Evolutionary conservation across 2,888 invertebrate species (phyloP), one percentile per base, ranked within the genome.

Genomic region (Galerucella nymphaeae): DNA sequence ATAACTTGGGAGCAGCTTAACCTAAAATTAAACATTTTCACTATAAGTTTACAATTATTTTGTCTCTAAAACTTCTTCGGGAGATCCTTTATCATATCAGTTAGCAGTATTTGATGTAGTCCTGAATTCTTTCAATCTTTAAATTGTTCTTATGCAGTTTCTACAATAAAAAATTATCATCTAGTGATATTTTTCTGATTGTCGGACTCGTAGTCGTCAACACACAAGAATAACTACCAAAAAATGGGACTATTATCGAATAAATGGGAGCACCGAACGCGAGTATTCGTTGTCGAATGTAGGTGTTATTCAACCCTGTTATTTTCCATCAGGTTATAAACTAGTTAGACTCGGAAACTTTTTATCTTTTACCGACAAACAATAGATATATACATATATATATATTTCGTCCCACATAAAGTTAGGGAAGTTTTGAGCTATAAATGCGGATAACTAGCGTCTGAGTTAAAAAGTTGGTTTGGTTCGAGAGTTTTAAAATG

Each of bases 381-480:
- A 75, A 72, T 72, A 70, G 67, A 23, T 23, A 23, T 23, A 23
- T 23, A 23, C 3, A 23, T 30, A 30, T 30, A 30, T 30, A 30
- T 30, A 63, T 75, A 75, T 75, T 75, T 73, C 70, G 75, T 76
- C 77, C 77, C 80, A 78, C 73, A 78, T 80, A 73, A 72, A 74
- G 73, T 70, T 66, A 30, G 55, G 67, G 57, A 77, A 75, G 73
- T 75, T 75, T 74, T 68, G 71, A 67, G 63, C 73, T 68, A 73
- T 75, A 76, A 74, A 77, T 74, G 75, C 75, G 78, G 77, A 79
- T 76, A 78, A 72, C 66, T 72, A 72, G 72, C 68, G 75, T 72
- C 72, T 72, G 61, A 66, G 75, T 78, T 74, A 72, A 38, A 75
- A 78, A 79, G 76, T 79, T 74, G 73, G 73, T 75, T 76, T 75